Percentiles rank a stretch among this genome's conserved stretches.
Evolutionary conservation across 2,888 invertebrate species (phyloP).

Genomic region (Rotaria socialis): DNA sequence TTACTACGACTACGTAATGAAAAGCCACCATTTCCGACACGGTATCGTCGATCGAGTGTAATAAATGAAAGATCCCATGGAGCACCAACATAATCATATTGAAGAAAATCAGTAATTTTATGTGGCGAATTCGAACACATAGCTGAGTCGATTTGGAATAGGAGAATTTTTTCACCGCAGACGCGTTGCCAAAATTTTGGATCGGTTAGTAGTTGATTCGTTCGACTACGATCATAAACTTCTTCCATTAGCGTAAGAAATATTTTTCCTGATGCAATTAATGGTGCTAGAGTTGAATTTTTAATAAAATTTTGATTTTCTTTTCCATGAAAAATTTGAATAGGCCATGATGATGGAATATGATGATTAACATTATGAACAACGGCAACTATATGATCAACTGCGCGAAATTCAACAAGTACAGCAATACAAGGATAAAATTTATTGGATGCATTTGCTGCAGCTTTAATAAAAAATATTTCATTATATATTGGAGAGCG

Average conservation of each 20-base stretch:
- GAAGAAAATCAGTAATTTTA: neutral
- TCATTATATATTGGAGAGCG: too few relatives aligned
- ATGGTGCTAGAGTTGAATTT: neutral
- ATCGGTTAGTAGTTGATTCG: neutral
- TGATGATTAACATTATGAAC: neutral
- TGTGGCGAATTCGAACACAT: conserved; percentile 27
- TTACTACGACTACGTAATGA: neutral
- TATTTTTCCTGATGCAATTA: neutral
- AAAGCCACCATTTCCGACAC: neutral
- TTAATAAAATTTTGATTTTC: neutral
- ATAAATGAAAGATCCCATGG: neutral
- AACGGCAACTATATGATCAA: neutral
- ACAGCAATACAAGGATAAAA: neutral
- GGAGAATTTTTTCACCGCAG: neutral
- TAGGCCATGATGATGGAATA: neutral
- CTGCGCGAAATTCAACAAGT: neutral
- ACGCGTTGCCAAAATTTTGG: neutral
- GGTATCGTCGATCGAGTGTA: too few relatives aligned
- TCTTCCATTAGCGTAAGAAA: neutral
- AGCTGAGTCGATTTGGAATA: neutral
- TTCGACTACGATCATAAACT: neutral
- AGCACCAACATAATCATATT: conserved; percentile 3
- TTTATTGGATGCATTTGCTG: too few relatives aligned
- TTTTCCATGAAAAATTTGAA: neutral
- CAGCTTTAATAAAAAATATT: too few relatives aligned